phyloP scores from a whole-genome alignment of 2,888 invertebrate species.

The Megaustenia siamemsis region DNA sequence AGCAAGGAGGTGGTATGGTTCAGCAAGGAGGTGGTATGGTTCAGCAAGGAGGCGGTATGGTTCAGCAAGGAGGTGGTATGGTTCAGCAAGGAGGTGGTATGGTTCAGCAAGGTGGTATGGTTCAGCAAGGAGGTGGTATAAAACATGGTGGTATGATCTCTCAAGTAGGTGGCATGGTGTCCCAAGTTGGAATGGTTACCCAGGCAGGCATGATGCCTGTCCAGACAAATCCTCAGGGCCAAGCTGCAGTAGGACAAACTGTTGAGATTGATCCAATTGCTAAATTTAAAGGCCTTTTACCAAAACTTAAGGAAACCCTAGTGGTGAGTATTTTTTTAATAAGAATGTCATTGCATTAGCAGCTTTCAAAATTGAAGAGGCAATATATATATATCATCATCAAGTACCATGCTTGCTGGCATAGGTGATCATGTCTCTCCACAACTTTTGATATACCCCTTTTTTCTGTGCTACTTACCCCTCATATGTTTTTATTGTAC shows the following conservation, averaged over 20 bases:
- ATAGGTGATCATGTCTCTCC: too few relatives aligned
- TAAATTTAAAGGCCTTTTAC: constrained; percentile 68
- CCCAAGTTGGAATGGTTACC: constrained; percentile 1
- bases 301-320: constrained; percentile 71
- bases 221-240: constrained; percentile 53
- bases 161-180: neutral
- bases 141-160: neutral
- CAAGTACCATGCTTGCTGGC: too few relatives aligned
- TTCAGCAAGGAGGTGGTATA: constrained; percentile 11
- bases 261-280: constrained; percentile 70
- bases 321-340: constrained; percentile 60
- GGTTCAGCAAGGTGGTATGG: constrained; percentile 4
- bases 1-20: neutral
- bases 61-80: neutral
- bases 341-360: neutral
- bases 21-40: neutral
- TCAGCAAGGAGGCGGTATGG: neutral
- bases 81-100: neutral
- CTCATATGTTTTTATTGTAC: too few relatives aligned
- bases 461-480: too few relatives aligned
- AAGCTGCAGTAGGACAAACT: constrained; percentile 52
- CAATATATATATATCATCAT: too few relatives aligned
- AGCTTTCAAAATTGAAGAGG: neutral
- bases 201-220: constrained; percentile 22
- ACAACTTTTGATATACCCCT: too few relatives aligned